Percentiles rank a stretch among this genome's conserved stretches.
Conservation (phyloP, 2,797 vertebrate species). For the Thripadectes ignobilis region DNA sequence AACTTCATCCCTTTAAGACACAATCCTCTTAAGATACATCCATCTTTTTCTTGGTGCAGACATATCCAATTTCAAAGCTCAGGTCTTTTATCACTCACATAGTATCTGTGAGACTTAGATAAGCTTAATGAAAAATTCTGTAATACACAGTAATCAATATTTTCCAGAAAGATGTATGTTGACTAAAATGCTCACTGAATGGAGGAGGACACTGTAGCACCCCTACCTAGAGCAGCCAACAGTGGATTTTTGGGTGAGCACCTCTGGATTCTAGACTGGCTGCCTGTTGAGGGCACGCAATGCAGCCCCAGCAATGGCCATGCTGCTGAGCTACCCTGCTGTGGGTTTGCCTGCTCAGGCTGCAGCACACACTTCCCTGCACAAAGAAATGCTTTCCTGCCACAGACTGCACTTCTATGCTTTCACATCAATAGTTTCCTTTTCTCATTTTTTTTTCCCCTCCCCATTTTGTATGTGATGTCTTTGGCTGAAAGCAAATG, state of each 20-base stretch:
- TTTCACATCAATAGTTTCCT: not conserved
- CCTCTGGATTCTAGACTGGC: not conserved
- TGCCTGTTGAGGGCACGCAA: not conserved
- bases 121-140: not conserved
- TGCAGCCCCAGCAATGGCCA: rapidly evolving
- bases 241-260: not conserved
- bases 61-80: not conserved
- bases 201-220: not conserved
- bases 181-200: not conserved
- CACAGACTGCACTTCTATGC: not conserved
- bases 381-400: not conserved
- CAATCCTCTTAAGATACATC: slow-evolving; percentile 5
- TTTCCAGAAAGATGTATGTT: not conserved
- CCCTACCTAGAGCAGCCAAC: not conserved
- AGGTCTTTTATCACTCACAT: not conserved
- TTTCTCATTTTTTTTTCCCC: not conserved
- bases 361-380: not conserved
- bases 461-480: not conserved
- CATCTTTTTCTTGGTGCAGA: not conserved
- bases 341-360: not conserved
- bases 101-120: not conserved
- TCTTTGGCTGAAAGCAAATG: not conserved
- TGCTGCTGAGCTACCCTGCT: not conserved
- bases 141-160: not conserved
- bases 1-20: not conserved